phyloP scores from a whole-genome alignment of 2,888 invertebrate species.

The Papilio protenor region DNA sequence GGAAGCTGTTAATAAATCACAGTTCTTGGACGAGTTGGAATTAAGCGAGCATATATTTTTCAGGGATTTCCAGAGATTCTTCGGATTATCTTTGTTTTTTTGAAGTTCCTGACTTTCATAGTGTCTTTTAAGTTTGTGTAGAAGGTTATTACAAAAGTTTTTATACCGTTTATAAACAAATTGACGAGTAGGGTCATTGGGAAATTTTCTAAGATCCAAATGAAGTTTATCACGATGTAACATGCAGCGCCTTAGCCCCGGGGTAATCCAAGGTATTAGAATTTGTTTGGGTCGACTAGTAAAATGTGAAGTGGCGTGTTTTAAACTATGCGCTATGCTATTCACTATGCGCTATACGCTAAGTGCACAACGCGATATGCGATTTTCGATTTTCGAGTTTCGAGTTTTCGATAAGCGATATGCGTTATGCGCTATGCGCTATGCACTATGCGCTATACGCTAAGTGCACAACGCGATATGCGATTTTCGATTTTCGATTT shows the following conservation, averaged over 20 bases:
- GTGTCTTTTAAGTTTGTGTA: not conserved
- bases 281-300: not conserved
- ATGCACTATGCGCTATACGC: no score
- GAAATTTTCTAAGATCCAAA: not conserved
- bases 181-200: slow-evolving; percentile 1
- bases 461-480: no score
- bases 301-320: not conserved
- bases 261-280: slow-evolving; percentile 1
- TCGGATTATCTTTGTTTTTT: not conserved
- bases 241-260: not conserved
- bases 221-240: not conserved
- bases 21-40: not conserved
- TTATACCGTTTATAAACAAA: not conserved
- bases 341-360: no score
- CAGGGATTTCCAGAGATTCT: slow-evolving; percentile 1
- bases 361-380: no score
- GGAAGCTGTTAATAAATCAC: not conserved
- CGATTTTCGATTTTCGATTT: no score
- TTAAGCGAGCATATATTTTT: not conserved
- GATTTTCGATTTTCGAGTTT: no score
- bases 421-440: no score
- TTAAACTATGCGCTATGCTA: no score
- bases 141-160: slow-evolving; percentile 2
- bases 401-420: no score
- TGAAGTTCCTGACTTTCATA: not conserved